Conservation (phyloP, 2,888 invertebrate genomes). For the Caenorhabditis sp. region DNA sequence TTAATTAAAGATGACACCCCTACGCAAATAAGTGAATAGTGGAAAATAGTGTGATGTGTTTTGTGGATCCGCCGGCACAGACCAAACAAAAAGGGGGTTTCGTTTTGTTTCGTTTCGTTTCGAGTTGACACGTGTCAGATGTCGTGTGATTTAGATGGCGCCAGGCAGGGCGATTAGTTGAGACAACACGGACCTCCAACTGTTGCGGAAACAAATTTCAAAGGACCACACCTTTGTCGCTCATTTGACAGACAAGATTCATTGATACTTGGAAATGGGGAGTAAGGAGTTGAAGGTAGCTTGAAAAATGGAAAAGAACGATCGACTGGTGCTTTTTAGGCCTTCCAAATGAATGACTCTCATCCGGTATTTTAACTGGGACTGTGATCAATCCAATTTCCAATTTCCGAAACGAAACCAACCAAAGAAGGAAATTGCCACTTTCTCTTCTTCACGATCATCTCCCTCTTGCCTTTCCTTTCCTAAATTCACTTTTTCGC, state of each 20-base stretch:
- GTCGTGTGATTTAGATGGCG: conserved; percentile 64
- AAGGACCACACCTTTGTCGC: too few relatives aligned
- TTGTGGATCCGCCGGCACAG: too few relatives aligned
- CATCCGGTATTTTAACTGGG: too few relatives aligned
- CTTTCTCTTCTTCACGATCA: conserved; percentile 59
- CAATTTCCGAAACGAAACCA: conserved; percentile 53
- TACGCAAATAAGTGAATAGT: neutral
- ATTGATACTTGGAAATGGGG: conserved; percentile 7
- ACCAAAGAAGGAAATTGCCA: conserved; percentile 69
- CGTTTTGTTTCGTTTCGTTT: too few relatives aligned
- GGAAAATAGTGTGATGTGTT: too few relatives aligned
- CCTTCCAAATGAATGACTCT: neutral
- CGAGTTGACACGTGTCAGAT: conserved; percentile 43
- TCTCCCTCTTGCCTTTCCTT: too few relatives aligned
- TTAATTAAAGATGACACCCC: conserved; percentile 43
- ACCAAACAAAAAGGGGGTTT: too few relatives aligned
- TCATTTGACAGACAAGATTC: too few relatives aligned
- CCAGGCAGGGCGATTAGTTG: conserved; percentile 45
- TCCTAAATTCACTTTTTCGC: conserved; percentile 49
- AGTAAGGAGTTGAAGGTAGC: too few relatives aligned
- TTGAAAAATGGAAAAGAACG: neutral
- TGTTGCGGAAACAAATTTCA: conserved; percentile 44
- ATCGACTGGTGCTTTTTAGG: too few relatives aligned
- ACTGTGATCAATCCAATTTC: conserved; percentile 30
- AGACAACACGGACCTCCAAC: conserved; percentile 53